Conservation (phyloP, 2,888 invertebrate genomes). For the Macrophya alboannulata region DNA sequence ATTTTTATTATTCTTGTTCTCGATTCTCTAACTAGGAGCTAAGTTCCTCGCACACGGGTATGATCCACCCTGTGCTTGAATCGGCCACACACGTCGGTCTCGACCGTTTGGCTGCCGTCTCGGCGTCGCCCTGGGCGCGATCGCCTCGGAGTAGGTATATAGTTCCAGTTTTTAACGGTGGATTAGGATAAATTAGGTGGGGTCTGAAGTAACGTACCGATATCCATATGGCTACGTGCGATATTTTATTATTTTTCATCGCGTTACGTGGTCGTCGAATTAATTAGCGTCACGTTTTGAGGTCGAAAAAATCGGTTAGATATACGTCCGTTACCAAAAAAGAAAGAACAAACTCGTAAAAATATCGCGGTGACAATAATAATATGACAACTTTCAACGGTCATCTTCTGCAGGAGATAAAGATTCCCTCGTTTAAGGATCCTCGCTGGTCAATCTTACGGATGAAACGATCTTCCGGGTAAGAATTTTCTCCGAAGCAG, state of each 20-base stretch:
- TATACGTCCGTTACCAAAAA: neutral
- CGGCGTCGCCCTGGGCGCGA: slow-evolving; percentile 49
- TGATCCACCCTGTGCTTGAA: slow-evolving; percentile 65
- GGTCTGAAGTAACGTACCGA: neutral
- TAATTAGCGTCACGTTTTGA: neutral
- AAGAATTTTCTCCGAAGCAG: neutral
- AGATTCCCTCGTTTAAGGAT: neutral
- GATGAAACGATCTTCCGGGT: slow-evolving; percentile 37
- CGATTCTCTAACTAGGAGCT: slow-evolving; percentile 8
- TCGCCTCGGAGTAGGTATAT: slow-evolving; percentile 16
- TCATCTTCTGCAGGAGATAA: neutral
- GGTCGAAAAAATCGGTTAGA: neutral
- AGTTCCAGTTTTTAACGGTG: slow-evolving; percentile 50
- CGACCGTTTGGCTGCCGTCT: slow-evolving; percentile 52
- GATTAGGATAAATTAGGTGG: slow-evolving; percentile 45
- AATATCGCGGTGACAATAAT: slow-evolving; percentile 17
- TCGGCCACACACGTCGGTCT: slow-evolving; percentile 70
- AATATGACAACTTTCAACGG: neutral
- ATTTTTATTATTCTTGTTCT: slow-evolving; percentile 66
- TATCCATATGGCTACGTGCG: neutral
- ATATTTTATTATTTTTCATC: neutral
- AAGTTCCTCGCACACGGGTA: slow-evolving; percentile 16
- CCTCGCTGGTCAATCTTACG: neutral
- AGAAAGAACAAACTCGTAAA: neutral
- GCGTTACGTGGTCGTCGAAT: neutral